These are phyloP conservation scores for Bradypus variegatus DNA, from an alignment of 2,797 vertebrate species.

Conservation along the genomic window DNA sequence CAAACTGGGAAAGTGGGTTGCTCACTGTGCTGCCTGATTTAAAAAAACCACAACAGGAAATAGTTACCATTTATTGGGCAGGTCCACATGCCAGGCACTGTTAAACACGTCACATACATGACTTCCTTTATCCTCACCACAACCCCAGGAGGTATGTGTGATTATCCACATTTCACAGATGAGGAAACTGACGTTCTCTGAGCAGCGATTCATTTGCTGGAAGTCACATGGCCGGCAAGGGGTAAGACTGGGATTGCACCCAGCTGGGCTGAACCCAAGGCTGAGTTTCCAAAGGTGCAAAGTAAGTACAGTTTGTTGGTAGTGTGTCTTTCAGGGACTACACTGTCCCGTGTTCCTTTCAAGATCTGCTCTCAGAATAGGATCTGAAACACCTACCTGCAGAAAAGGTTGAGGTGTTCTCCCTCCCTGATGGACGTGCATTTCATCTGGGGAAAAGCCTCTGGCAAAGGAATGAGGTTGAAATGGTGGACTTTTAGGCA, in stretches of 20 bases:
- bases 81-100: background rate
- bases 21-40: background rate
- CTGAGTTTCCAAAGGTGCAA: background rate
- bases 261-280: background rate
- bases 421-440: background rate
- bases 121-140: background rate
- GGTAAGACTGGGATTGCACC: background rate
- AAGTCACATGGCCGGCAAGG: background rate
- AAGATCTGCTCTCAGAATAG: background rate
- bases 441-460: background rate
- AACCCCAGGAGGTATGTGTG: rapidly evolving
- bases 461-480: background rate
- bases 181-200: background rate
- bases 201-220: background rate
- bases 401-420: background rate
- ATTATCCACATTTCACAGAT: background rate
- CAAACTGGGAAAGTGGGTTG: background rate
- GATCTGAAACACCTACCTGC: background rate
- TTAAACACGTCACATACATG: background rate
- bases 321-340: background rate
- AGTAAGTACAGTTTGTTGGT: background rate
- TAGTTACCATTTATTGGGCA: background rate
- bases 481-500: background rate
- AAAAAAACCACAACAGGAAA: background rate
- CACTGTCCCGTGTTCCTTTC: background rate